Evolutionary conservation across 2,113 vertebrate genomes (phyloP).

Genomic region (Anthoscopus minutus): DNA sequence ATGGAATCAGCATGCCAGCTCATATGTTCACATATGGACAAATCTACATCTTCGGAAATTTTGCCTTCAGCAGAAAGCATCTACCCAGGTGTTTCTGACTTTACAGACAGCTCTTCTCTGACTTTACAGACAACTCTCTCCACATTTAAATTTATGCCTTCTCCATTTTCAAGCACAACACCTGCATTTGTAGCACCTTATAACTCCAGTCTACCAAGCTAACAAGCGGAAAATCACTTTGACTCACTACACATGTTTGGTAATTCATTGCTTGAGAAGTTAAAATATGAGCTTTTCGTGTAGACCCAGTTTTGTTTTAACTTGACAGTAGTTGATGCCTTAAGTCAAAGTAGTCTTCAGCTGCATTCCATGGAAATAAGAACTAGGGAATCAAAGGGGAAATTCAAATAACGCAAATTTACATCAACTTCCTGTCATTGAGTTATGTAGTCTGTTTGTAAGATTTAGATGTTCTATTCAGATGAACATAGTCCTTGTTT

Average conservation of each 20-base stretch:
- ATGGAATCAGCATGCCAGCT: not conserved
- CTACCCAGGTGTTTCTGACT: not conserved
- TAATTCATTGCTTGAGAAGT: not conserved
- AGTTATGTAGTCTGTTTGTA: not conserved
- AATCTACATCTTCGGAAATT: not conserved
- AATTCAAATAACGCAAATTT: not conserved
- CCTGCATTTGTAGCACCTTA: not conserved
- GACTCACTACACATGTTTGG: not conserved
- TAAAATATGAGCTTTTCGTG: not conserved
- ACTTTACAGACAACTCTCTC: not conserved
- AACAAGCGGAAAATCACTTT: fast-evolving
- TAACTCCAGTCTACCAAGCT: not conserved
- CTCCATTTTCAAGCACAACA: not conserved
- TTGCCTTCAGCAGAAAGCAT: not conserved
- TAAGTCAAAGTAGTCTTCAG: not conserved
- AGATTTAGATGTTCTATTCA: not conserved
- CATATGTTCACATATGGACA: not conserved
- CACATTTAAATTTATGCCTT: not conserved
- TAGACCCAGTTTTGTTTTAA: not conserved
- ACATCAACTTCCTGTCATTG: not conserved
- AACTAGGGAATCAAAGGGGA: not conserved
- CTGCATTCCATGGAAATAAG: not conserved
- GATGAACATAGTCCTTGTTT: not conserved
- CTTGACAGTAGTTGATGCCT: not conserved
- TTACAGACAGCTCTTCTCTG: not conserved